Evolutionary conservation across 2,888 invertebrate species (phyloP).

Genomic region (Hirtodrosophila histrioides): DNA sequence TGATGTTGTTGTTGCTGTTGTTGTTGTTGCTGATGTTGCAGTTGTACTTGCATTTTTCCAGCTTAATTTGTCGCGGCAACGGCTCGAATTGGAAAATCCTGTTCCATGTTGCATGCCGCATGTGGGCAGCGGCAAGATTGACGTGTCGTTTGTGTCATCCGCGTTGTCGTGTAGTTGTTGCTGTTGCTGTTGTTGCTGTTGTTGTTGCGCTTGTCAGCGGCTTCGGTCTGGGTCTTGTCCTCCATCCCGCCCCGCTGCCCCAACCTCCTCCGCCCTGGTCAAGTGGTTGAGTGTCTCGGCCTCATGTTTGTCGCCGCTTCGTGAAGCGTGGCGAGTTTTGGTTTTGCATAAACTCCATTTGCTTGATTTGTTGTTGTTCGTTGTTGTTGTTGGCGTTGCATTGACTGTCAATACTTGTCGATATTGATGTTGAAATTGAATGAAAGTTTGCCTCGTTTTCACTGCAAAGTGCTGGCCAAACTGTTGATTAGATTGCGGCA

Average conservation of each 20-base stretch:
- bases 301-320: slow-evolving; percentile 41
- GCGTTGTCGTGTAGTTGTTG: slow-evolving; percentile 41
- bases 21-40: slow-evolving; percentile 18
- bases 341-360: slow-evolving; percentile 62
- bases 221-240: slow-evolving; percentile 8
- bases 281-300: slow-evolving; percentile 55
- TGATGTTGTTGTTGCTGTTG: slow-evolving; percentile 18
- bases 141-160: slow-evolving; percentile 77
- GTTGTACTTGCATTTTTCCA: slow-evolving; percentile 66
- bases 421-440: slow-evolving; percentile 54
- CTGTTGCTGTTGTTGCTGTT: slow-evolving; percentile 28
- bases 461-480: slow-evolving; percentile 59
- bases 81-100: slow-evolving; percentile 69
- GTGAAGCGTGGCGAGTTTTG: slow-evolving; percentile 52
- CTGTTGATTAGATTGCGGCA: slow-evolving; percentile 61
- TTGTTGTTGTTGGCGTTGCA: slow-evolving; percentile 13
- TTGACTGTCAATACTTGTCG: slow-evolving; percentile 27
- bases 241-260: no score
- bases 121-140: slow-evolving; percentile 73
- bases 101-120: slow-evolving; percentile 68
- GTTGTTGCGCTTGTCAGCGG: slow-evolving; percentile 48
- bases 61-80: slow-evolving; percentile 75
- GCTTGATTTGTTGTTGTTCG: slow-evolving; percentile 37
- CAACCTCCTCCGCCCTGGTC: slow-evolving; percentile 35
- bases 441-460: slow-evolving; percentile 71